A percentile compares a stretch with the other conserved stretches of the same genome.
Conservation (phyloP, 2,797 vertebrate genomes). For the Vireo griseus region DNA sequence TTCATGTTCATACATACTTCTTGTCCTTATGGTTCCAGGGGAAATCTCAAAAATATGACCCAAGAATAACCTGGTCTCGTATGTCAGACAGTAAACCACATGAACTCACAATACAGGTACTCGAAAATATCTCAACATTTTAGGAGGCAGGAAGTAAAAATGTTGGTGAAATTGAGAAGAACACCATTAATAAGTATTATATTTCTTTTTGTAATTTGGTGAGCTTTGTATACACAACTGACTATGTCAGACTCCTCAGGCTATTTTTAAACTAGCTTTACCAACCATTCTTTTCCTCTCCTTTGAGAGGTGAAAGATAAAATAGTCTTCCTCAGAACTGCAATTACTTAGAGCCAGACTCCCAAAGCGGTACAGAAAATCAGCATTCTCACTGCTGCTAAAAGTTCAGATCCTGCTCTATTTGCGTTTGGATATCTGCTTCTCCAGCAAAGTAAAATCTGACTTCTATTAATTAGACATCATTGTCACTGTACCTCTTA, state of each 20-base stretch:
- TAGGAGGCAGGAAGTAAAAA: not conserved
- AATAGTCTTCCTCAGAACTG: not conserved
- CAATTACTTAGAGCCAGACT: not conserved
- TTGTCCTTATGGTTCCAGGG: conserved; percentile 14
- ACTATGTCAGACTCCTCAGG: not conserved
- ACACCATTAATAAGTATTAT: not conserved
- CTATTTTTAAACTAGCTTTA: not conserved
- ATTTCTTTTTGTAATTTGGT: not conserved
- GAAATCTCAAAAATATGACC: conserved; percentile 40
- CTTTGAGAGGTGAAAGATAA: not conserved
- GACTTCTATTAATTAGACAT: not conserved
- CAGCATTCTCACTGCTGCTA: not conserved
- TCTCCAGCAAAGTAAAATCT: not conserved
- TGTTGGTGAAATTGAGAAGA: not conserved
- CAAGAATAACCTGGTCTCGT: not conserved
- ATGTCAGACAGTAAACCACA: conserved; percentile 7
- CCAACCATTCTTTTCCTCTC: not conserved
- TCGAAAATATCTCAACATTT: not conserved
- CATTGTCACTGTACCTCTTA: not conserved
- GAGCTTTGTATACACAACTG: not conserved
- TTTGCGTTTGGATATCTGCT: not conserved
- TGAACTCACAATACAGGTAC: not conserved
- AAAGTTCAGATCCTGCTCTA: not conserved
- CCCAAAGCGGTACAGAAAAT: not conserved
- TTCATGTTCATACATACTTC: conserved; percentile 20